A percentile compares a stretch with the other conserved stretches of the same genome.
Conservation (phyloP, 2,797 vertebrate species). For the Danio albolineatus region DNA sequence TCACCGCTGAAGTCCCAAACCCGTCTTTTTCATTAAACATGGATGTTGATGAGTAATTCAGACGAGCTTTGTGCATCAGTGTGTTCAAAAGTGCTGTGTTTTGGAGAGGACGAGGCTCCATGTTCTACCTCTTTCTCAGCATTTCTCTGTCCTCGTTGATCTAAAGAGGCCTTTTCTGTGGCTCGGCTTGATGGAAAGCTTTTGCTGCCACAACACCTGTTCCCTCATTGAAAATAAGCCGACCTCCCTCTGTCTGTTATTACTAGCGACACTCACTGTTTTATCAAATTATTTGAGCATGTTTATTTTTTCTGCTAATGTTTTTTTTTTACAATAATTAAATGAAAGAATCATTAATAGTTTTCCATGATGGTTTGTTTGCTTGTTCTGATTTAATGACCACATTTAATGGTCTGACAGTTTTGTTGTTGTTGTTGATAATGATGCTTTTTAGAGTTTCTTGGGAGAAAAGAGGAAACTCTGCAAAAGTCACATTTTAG, state of each 20-base stretch:
- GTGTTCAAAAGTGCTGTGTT: slow-evolving; percentile 24
- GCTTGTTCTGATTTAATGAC: slow-evolving; percentile 21
- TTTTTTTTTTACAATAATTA: neutral
- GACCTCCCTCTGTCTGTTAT: slow-evolving; percentile 24
- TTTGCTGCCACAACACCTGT: slow-evolving; percentile 70
- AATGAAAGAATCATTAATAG: neutral
- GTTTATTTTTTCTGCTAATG: neutral
- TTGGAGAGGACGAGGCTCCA: slow-evolving; percentile 28
- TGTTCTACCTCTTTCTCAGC: neutral
- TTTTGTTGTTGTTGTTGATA: neutral
- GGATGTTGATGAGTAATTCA: slow-evolving; percentile 20
- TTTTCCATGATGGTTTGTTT: slow-evolving; percentile 21
- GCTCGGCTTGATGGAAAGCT: slow-evolving; percentile 63
- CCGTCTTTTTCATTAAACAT: neutral
- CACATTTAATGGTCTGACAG: neutral
- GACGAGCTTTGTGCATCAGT: slow-evolving; percentile 3
- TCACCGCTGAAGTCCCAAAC: slow-evolving; percentile 22
- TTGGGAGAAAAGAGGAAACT: too few relatives aligned
- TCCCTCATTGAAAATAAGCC: slow-evolving; percentile 47
- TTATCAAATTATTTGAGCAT: slow-evolving; percentile 21
- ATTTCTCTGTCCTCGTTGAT: slow-evolving; percentile 29
- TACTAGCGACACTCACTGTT: slow-evolving; percentile 16
- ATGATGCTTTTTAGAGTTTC: too few relatives aligned
- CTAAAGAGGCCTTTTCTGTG: slow-evolving; percentile 60
- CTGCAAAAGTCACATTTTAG: too few relatives aligned